phyloP scores from a whole-genome alignment of 2,797 vertebrate genomes.

The Rhinatrema bivittatum region DNA sequence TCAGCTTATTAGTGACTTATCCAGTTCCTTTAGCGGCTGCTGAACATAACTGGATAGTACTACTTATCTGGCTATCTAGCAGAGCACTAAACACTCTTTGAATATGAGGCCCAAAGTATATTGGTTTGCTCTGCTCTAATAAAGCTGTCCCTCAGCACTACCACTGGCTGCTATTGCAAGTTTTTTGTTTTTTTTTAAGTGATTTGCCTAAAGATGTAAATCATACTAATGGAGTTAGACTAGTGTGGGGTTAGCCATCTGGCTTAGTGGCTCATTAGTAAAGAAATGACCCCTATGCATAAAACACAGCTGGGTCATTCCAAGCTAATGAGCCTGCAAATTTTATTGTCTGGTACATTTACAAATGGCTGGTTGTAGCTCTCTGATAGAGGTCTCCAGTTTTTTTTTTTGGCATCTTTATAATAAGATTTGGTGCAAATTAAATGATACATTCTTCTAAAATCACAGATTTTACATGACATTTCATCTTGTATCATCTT shows the following conservation, averaged over 20 bases:
- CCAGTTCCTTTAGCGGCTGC: no score
- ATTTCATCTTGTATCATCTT: no score
- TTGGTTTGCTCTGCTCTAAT: background rate
- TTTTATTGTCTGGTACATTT: conserved; percentile 33
- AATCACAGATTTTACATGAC: no score
- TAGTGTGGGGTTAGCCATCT: conserved; percentile 34
- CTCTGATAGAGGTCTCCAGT: background rate
- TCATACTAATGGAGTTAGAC: conserved; percentile 22
- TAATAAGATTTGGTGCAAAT: no score
- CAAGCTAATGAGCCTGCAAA: conserved; percentile 37
- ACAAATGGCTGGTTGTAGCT: conserved; percentile 10
- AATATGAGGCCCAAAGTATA: no score
- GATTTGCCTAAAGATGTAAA: conserved; percentile 40
- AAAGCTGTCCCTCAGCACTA: background rate
- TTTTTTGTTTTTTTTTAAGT: background rate
- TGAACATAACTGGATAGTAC: no score
- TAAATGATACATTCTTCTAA: no score
- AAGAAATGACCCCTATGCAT: conserved; percentile 39
- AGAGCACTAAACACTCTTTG: no score
- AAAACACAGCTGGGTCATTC: conserved; percentile 43
- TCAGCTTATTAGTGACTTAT: no score
- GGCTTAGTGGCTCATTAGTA: conserved; percentile 42
- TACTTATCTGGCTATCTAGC: no score
- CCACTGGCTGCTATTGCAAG: background rate
- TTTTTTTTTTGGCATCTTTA: no score